Percentiles rank a stretch among this genome's conserved stretches.
These are phyloP conservation scores for Parelbella ahira DNA, from an alignment of 2,888 invertebrate genomes.

Conservation along the genomic window DNA sequence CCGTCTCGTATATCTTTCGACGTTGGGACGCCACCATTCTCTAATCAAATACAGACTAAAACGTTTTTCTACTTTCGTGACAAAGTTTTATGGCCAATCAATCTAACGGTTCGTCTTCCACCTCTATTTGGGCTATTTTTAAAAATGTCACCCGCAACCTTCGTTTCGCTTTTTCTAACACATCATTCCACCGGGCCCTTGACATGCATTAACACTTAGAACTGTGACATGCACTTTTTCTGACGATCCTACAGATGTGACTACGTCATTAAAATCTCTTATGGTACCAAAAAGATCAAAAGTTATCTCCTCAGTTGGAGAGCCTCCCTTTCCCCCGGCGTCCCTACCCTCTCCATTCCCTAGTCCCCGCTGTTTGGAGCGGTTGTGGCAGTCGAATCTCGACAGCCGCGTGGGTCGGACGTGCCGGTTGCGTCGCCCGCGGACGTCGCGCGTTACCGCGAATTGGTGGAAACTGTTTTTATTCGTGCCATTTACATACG, in stretches of 20 bases:
- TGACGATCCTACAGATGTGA: conserved; percentile 71
- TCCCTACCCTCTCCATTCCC: conserved; percentile 53
- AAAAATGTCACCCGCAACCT: conserved; percentile 74
- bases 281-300: conserved; percentile 77
- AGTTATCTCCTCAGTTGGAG: conserved; percentile 73
- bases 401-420: conserved; percentile 51
- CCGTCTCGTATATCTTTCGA: conserved; percentile 42
- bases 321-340: conserved; percentile 53
- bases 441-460: conserved; percentile 43
- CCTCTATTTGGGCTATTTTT: conserved; percentile 55
- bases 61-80: conserved; percentile 41
- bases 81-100: conserved; percentile 43
- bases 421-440: conserved; percentile 34
- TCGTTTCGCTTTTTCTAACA: conserved; percentile 65
- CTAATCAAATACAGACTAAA: conserved; percentile 42
- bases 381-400: conserved; percentile 54
- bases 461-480: conserved; percentile 64
- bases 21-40: conserved; percentile 36
- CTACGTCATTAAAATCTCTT: conserved; percentile 78
- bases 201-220: conserved; percentile 78
- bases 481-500: conserved; percentile 65
- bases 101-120: conserved; percentile 43
- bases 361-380: conserved; percentile 39
- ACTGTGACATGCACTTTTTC: conserved; percentile 62
- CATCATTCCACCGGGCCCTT: conserved; percentile 68